Conservation (phyloP, 2,113 vertebrate genomes). For the Suncus etruscus region DNA sequence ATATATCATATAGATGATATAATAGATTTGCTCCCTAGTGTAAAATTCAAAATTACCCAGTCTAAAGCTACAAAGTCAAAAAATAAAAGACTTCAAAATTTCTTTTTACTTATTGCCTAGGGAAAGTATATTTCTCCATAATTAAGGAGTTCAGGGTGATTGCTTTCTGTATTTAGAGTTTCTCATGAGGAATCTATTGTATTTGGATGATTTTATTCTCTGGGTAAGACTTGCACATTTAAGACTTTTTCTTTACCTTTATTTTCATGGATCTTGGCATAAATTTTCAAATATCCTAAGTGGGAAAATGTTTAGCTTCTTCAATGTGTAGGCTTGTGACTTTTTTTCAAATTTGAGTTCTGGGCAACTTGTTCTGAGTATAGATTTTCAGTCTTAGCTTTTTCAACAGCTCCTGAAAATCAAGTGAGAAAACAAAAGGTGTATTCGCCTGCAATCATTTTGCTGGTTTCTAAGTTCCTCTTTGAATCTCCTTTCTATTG, state of each 20-base stretch:
- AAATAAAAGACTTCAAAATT: background rate
- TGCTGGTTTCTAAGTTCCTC: background rate
- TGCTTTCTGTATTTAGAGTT: background rate
- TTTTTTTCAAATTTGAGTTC: slow-evolving; percentile 26
- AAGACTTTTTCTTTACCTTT: background rate
- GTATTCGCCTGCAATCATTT: background rate
- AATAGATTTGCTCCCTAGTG: background rate
- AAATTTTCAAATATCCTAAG: background rate
- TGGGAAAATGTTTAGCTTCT: background rate
- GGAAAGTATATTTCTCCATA: background rate
- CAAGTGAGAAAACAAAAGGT: background rate
- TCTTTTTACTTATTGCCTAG: slow-evolving; percentile 19
- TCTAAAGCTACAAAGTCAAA: background rate
- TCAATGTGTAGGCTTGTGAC: background rate
- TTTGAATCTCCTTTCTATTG: background rate
- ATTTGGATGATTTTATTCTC: background rate
- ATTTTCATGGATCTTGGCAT: background rate
- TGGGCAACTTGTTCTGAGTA: background rate
- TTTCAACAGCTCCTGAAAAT: background rate
- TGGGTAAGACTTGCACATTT: background rate
- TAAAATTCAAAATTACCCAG: background rate
- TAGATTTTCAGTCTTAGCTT: background rate
- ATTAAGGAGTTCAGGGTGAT: background rate
- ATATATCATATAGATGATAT: background rate
- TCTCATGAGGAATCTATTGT: background rate